Base-by-base conservation (phyloP, 1,140 invertebrate genomes). In the Caenorhabditis tropicalis region DNA sequence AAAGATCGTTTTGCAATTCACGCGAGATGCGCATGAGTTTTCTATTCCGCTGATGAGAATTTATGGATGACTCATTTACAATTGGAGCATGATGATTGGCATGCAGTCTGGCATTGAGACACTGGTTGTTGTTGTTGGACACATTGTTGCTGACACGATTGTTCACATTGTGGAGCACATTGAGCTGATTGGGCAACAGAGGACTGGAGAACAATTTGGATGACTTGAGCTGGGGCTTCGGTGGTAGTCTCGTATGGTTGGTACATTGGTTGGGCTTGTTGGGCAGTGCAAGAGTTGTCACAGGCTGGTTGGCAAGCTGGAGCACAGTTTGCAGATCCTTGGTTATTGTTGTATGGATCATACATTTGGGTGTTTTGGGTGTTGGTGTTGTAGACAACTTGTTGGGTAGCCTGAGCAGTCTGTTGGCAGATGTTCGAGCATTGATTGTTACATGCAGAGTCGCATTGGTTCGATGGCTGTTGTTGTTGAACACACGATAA, bases 241-340 rank as follows among this genome's bases (percentile, higher is more conserved):
- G 65, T 49, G 9, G 29, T 53, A 36, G 74, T 33, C 2, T 81
- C 84, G 79, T 36, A 49, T 39, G 83, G 65, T 48, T 84, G 83
- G 81, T 81, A 85, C 46, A 36, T 60, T 49, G 53, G 81, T 24
- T 36, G 70, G 1, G 24, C 5, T 58, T 58, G 56, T 58, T 58
- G 74, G 49, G 31, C 29, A 80, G 70, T 39, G 29, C 48, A 48
- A 27, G 51, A 33, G 48, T 58, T 56, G n/a, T 48, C 48, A 36
- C 85, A 86, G 48, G 85, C 82, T 27, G 58, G 48, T 31, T 70
- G 58, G 81, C 85, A 86, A 84, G 74, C 53, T 27, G 53, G 60
- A 36, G 31, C 58, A 19, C 58, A 65, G 58, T 65, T 65, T 10
- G 29, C 15, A 36, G 58, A 65, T 65, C 39, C 48, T 79, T 46